Evolutionary conservation across 2,888 invertebrate species (phyloP), one percentile per base, ranked within the genome.

Genomic region (Rhimphoctona megacephalus): DNA sequence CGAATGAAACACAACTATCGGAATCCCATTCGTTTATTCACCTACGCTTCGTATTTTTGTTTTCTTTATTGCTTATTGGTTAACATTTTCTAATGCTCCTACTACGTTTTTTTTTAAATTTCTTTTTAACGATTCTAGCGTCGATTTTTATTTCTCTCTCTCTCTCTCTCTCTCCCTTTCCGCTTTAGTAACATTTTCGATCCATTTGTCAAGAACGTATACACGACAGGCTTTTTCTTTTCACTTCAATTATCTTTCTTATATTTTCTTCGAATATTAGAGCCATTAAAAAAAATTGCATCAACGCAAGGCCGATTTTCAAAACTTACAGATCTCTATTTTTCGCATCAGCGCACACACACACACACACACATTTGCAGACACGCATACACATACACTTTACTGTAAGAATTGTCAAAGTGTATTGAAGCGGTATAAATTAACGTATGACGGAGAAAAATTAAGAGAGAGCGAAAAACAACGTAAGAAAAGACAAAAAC

Each of bases 1-100:
- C 69, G 78, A 84, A 64, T 81, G 52, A 73, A 81, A 33, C 83
- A 81, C 77, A 83, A 81, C 73, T 74, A 73, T 73, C 61, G 43
- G 61, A 52, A 73, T 81, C 43, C 61, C 77, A 72, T 86, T 84
- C 57, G 54, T 86, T 79, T 69, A 84, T 81, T 86, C 74, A 79
- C 69, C 86, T 86, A 86, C 74, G 66, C 72, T 80, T 57, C 57
- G 57, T 57, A 57, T 76, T 78, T 81, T 81, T 77, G 81, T 79
- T 54, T 46, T 36, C 14, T 33, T 77, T 78, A 86, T 86, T 86
- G 86, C 86, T 86, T 86, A 84, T 81, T 67, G 84, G 33, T 86
- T 81, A 84, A 84, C 84, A 86, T 80, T 80, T 73, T 46, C 84
- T 86, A 84, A 84, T 81, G 52, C 52, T 69, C 69, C 81, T 81